Conservation (phyloP, 2,113 vertebrate genomes). For the Sebastes fasciatus region DNA sequence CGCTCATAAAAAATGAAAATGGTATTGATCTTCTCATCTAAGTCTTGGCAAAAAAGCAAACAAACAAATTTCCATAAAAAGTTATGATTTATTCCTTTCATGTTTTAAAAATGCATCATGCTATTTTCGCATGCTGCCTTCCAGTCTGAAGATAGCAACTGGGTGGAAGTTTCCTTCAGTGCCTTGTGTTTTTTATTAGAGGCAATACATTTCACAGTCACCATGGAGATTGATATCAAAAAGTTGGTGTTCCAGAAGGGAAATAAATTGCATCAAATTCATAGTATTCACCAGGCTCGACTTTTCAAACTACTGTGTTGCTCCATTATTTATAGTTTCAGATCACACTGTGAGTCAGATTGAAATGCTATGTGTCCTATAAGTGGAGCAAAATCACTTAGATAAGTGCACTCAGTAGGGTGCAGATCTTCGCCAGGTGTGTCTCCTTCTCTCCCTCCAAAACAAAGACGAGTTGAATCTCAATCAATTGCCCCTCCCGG, state of each 20-base stretch:
- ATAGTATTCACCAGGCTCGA: constrained; percentile 12
- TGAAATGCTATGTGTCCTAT: constrained; percentile 1
- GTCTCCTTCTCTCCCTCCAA: too few relatives aligned
- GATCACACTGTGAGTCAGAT: constrained; percentile 25
- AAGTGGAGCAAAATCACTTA: not conserved
- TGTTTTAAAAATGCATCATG: not conserved
- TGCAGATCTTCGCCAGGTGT: too few relatives aligned
- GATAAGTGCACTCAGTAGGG: too few relatives aligned
- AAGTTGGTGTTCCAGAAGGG: constrained; percentile 13
- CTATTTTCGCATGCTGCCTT: not conserved
- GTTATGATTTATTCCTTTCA: not conserved
- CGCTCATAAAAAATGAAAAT: not conserved
- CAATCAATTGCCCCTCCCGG: too few relatives aligned
- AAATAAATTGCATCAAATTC: constrained; percentile 42
- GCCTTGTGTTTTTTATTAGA: constrained; percentile 6
- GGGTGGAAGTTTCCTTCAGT: not conserved
- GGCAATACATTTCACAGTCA: constrained; percentile 24
- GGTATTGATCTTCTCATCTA: not conserved
- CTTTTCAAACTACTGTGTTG: constrained; percentile 17
- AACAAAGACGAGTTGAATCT: too few relatives aligned
- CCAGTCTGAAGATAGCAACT: not conserved
- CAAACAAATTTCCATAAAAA: not conserved
- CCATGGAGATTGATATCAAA: constrained; percentile 46
- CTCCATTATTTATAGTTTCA: constrained; percentile 36
- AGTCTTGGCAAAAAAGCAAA: not conserved